Base-by-base conservation (phyloP, 2,888 invertebrate genomes). In the Aphrophora alni region DNA sequence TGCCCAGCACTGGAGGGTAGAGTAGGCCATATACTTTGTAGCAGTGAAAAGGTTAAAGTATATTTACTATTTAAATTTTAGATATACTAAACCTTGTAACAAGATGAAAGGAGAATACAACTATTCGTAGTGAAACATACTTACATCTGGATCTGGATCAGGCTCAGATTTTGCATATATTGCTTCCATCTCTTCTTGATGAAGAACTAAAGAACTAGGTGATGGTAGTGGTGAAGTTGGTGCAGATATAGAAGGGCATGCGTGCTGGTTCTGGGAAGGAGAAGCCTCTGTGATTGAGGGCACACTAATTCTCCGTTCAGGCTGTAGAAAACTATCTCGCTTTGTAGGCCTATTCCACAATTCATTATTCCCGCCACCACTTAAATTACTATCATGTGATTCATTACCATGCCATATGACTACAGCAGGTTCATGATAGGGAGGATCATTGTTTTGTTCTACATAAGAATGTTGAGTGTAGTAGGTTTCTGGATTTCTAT, bases 251-350 rank as follows among this genome's bases (percentile, higher is more conserved):
- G 44, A 44, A 59, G 59, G 59, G 51, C 72, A 26, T 26, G 59
- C 21, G 28, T n/a, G 71, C 27, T 17, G 38, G 33, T 77, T 71
- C 74, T 74, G 72, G 72, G 27, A 74, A 27, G 51, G 72, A 27
- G 25, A 33, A 24, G 27, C 51, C 68, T 74, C 73, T 74, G 38
- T 68, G 17, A 79, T 79, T 79, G 73, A 59, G 10, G 78, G 78
- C 3, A 33, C 74, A 74, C 73, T 79, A 59, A 73, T 24, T 38
- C 74, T 79, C 38, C 74, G 73, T 68, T 74, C 78, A 14, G 73
- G 78, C 78, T 79, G 78, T 74, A 74, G 38, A 79, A 79, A 79
- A 79, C 78, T 79, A 27, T 74, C 38, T 79, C 68, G 51, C 69
- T 74, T 73, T 73, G 59, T 73, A 44, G 72, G 44, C 44, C 72